A percentile compares a stretch with the other conserved stretches of the same genome.
Evolutionary conservation across 2,888 invertebrate species (phyloP).

Genomic region (Tupiocoris notatus): DNA sequence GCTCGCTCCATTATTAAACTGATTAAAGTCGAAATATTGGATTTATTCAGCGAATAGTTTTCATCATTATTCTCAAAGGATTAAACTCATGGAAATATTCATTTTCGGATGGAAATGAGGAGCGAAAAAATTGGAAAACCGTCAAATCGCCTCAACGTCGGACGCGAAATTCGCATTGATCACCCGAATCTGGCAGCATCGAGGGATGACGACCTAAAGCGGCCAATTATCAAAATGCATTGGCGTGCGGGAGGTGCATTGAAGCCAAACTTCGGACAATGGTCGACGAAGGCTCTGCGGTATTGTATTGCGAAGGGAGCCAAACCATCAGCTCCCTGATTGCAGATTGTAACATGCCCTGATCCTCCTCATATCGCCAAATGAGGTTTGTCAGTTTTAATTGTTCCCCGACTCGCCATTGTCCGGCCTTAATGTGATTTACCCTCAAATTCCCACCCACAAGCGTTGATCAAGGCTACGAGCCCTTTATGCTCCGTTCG

Average conservation of each 20-base stretch:
- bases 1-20: too few species aligned
- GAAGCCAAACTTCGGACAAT: not conserved
- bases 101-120: too few species aligned
- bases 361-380: slow-evolving; percentile 7
- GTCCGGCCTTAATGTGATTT: slow-evolving; percentile 36
- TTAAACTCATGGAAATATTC: too few species aligned
- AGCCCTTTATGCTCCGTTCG: not conserved
- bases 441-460: slow-evolving; percentile 1
- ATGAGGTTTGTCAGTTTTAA: slow-evolving; percentile 43
- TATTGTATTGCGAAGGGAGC: slow-evolving; percentile 7
- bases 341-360: slow-evolving; percentile 21
- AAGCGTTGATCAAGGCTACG: not conserved
- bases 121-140: too few species aligned
- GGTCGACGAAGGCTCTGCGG: slow-evolving; percentile 5
- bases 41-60: too few species aligned
- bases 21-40: too few species aligned
- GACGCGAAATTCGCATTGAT: too few species aligned
- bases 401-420: slow-evolving; percentile 19
- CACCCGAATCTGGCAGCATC: too few species aligned
- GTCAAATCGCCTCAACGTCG: too few species aligned
- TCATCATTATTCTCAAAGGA: too few species aligned
- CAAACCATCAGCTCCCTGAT: slow-evolving; percentile 14
- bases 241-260: slow-evolving; percentile 6
- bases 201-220: not conserved
- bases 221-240: slow-evolving; percentile 37